phyloP scores from a whole-genome alignment of 2,113 vertebrate genomes.

The Ginglymostoma cirratum region DNA sequence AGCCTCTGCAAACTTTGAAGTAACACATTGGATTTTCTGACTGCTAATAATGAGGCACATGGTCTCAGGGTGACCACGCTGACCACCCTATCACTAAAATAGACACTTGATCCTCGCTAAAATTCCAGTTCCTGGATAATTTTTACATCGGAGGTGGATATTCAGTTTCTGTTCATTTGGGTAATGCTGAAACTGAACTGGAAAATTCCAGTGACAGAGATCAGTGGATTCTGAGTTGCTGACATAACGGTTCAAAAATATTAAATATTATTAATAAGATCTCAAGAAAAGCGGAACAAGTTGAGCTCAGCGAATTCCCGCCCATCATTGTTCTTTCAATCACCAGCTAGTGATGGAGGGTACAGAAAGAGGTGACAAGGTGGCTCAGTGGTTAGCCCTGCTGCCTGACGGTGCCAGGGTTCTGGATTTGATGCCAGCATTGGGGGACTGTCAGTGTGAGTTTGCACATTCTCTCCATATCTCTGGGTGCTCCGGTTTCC shows the following conservation, averaged over 20 bases:
- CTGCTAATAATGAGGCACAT: neutral
- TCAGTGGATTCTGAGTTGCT: neutral
- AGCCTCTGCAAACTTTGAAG: neutral
- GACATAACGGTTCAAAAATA: neutral
- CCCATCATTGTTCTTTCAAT: too few relatives aligned
- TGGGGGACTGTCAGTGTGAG: too few relatives aligned
- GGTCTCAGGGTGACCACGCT: neutral
- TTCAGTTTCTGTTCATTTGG: neutral
- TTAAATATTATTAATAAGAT: neutral
- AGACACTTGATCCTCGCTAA: neutral
- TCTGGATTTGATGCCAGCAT: too few relatives aligned
- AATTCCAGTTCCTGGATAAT: neutral
- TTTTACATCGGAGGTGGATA: neutral
- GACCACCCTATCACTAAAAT: neutral
- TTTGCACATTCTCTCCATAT: too few relatives aligned
- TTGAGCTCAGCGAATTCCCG: too few relatives aligned
- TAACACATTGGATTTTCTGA: neutral
- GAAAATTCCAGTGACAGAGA: neutral
- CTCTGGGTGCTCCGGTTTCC: too few relatives aligned
- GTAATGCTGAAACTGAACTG: neutral
- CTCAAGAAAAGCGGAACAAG: neutral
- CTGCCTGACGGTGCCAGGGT: too few relatives aligned
- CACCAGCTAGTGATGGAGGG: too few relatives aligned
- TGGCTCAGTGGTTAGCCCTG: too few relatives aligned
- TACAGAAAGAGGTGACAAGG: too few relatives aligned